Conservation (phyloP, 2,888 invertebrate species). For the Heliconius erato region DNA sequence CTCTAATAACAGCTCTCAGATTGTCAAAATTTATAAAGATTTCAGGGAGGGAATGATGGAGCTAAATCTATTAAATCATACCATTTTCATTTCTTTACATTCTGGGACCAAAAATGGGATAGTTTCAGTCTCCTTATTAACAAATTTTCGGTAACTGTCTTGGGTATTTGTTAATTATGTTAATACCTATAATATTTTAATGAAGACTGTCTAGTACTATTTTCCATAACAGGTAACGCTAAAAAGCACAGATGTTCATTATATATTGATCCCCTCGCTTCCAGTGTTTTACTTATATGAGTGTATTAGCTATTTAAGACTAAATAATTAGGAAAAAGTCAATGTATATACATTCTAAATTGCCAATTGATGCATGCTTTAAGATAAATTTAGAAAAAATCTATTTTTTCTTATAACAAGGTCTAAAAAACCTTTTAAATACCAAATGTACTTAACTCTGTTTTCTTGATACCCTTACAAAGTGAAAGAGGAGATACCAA, state of each 20-base stretch:
- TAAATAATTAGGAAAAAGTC: no score
- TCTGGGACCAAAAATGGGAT: no score
- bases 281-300: no score
- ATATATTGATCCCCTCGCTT: no score
- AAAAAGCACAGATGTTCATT: not conserved
- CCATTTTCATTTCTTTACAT: no score
- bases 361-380: constrained; percentile 10
- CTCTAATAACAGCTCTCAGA: no score
- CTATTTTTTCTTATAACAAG: not conserved
- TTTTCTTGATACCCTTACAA: not conserved
- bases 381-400: not conserved
- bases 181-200: no score
- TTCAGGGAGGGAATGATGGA: no score
- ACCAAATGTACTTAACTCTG: not conserved
- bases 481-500: not conserved
- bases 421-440: not conserved
- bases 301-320: no score
- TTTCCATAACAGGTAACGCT: not conserved
- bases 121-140: not conserved
- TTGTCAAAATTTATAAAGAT: no score
- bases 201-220: not conserved
- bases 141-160: not conserved
- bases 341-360: not conserved
- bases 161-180: not conserved
- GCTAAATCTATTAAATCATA: no score